These are phyloP conservation scores for Melanogrammus aeglefinus DNA, from an alignment of 2,797 vertebrate species.

Conservation along the genomic window DNA sequence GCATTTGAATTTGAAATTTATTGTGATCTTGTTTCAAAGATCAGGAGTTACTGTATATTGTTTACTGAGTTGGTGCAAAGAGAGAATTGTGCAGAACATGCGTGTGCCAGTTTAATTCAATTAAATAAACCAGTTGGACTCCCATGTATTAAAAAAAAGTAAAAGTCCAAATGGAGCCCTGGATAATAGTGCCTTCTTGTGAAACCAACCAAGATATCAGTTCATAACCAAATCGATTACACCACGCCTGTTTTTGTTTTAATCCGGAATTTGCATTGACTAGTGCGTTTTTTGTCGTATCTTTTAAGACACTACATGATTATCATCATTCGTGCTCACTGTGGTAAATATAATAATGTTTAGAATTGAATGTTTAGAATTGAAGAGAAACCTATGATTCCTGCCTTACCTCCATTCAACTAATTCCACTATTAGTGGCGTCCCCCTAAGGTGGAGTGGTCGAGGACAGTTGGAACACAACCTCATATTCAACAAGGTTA, in stretches of 20 bases:
- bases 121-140: background rate
- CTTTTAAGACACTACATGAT: background rate
- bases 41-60: background rate
- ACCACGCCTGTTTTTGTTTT: background rate
- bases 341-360: background rate
- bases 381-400: background rate
- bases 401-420: background rate
- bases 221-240: background rate
- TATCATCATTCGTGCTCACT: background rate
- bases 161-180: background rate
- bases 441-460: background rate
- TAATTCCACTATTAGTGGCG: background rate
- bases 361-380: background rate
- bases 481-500: background rate
- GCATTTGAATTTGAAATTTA: background rate
- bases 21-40: background rate
- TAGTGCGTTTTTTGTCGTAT: background rate
- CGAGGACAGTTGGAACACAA: background rate
- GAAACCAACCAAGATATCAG: background rate
- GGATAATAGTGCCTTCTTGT: slow-evolving; percentile 1
- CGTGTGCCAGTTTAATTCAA: background rate
- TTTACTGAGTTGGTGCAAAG: slow-evolving; percentile 4
- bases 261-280: background rate
- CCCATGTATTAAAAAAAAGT: background rate
- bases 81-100: background rate